phyloP scores from a whole-genome alignment of 2,113 vertebrate species.

The Myxocyprinus asiaticus region DNA sequence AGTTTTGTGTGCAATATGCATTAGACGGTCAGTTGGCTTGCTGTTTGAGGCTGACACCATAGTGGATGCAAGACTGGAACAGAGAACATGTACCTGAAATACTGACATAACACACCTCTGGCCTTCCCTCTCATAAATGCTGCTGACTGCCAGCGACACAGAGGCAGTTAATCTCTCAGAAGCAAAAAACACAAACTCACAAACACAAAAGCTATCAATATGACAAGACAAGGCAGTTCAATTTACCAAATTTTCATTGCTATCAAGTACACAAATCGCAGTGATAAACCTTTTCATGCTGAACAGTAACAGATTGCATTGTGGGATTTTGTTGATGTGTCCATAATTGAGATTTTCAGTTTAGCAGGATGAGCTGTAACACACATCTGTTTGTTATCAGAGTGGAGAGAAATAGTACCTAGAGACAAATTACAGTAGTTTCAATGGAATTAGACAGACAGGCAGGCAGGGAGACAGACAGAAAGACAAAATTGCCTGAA shows the following conservation, averaged over 20 bases:
- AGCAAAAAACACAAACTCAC: constrained; percentile 57
- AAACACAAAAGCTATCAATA: constrained; percentile 71
- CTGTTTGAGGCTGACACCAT: too few relatives aligned
- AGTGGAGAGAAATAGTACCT: constrained; percentile 38
- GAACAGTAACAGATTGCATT: constrained; percentile 55
- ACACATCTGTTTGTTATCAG: constrained; percentile 49
- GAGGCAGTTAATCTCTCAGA: constrained; percentile 72
- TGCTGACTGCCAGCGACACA: constrained; percentile 64
- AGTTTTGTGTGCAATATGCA: too few relatives aligned
- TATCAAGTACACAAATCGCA: constrained; percentile 64
- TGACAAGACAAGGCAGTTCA: constrained; percentile 66
- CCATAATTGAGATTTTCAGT: constrained; percentile 66
- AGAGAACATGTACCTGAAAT: constrained; percentile 57
- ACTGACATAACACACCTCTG: constrained; percentile 56
- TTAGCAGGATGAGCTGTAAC: constrained; percentile 45
- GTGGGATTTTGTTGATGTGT: constrained; percentile 48
- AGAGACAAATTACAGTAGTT: not conserved
- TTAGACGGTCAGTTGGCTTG: too few relatives aligned
- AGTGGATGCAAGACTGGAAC: not conserved
- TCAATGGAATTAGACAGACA: not conserved
- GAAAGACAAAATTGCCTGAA: too few relatives aligned
- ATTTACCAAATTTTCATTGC: constrained; percentile 63
- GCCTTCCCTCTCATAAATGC: constrained; percentile 68
- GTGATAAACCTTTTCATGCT: constrained; percentile 64
- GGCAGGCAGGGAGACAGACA: too few relatives aligned